Base-by-base conservation (phyloP, 2,888 invertebrate genomes). In the Latrodectus hesperus region DNA sequence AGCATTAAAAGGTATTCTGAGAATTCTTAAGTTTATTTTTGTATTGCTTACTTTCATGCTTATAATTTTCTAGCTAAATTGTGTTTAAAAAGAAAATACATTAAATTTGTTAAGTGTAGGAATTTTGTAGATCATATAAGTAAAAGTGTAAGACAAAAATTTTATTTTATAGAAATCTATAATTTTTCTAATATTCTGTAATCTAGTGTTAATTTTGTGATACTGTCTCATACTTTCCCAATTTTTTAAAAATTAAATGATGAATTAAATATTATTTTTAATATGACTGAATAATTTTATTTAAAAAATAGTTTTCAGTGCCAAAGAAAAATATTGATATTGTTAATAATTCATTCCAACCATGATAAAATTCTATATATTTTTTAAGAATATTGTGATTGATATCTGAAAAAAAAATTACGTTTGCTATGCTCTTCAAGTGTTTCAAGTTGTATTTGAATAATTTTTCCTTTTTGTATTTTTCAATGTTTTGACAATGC, bases 401-500 rank as follows among this genome's bases (percentile, higher is more conserved):
- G 72, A 78, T 76, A 53, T 51, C 38, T 65, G 38, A 51, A n/a
- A 38, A 6, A 76, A 38, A 73, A 53, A 60, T 64, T 65, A 71
- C 55, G 72, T 84, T 77, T 78, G 77, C 84, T 72, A 83, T 71
- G 60, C 38, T 76, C 83, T 83, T 71, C 16, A 53, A 73, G 74
- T 84, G 64, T 71, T 72, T 80, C 70, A 51, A 70, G 55, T 78
- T 72, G 72, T 38, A 26, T 73, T 77, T 84, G 65, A 78, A 65
- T 52, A 71, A 71, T 76, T 72, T 84, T 84, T 77, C 65, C 74
- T 53, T 73, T 67, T 74, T 85, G 51, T 84, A 73, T 87, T 70
- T 87, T 72, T 81, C 51, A 73, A 72, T 72, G 65, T 73, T 87
- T 87, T 81, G 81, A 87, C 81, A 82, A 77, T 82, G 81, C 75